Percentiles rank a stretch among this genome's conserved stretches.
Conservation (phyloP, 2,113 vertebrate genomes). For the Chiloscyllium plagiosum region DNA sequence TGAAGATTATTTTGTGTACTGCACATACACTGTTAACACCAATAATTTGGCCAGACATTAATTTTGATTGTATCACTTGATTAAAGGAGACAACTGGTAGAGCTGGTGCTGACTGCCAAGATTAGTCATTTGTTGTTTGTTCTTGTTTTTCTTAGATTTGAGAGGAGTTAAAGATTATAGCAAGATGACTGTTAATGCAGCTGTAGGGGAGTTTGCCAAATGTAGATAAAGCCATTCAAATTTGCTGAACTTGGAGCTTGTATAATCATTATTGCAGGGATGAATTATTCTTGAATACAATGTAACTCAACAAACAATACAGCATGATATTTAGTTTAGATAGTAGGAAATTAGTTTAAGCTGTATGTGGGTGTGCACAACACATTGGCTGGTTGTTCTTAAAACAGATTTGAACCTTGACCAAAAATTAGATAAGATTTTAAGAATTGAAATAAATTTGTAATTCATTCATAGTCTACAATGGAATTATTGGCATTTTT, state of each 20-base stretch:
- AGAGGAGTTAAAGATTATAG: neutral
- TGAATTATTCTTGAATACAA: neutral
- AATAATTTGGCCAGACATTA: neutral
- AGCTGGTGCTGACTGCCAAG: neutral
- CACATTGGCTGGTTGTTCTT: neutral
- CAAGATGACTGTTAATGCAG: neutral
- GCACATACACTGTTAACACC: neutral
- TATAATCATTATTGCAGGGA: neutral
- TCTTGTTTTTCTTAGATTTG: neutral
- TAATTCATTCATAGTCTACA: neutral
- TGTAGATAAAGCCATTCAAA: slow-evolving; percentile 7
- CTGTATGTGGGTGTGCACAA: neutral
- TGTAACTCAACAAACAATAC: neutral
- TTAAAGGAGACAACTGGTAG: neutral
- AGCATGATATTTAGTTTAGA: neutral
- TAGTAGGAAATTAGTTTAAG: neutral
- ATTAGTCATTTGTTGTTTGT: slow-evolving; percentile 21
- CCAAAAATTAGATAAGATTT: neutral
- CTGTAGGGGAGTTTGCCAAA: slow-evolving; percentile 12
- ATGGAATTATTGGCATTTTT: neutral
- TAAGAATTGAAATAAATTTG: neutral
- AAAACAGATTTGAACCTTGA: neutral
- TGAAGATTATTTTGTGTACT: neutral
- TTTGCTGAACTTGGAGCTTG: neutral
- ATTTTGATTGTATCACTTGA: neutral